Conservation (phyloP, 2,797 vertebrate genomes). For the Decapterus maruadsi region DNA sequence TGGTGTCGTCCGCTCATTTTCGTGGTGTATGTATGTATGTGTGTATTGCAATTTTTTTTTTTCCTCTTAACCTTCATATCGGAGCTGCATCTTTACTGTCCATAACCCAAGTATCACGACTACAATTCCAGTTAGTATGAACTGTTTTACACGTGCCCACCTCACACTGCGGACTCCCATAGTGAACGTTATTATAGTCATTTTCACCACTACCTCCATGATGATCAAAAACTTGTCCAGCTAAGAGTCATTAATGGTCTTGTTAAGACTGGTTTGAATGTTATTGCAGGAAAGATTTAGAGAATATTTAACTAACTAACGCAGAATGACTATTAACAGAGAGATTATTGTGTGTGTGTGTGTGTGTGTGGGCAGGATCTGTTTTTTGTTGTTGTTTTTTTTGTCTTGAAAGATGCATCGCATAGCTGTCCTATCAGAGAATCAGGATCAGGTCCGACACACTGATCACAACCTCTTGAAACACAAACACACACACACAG, state of each 20-base stretch:
- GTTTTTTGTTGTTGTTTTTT: background rate
- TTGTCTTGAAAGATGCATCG: background rate
- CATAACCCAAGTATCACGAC: slow-evolving; percentile 16
- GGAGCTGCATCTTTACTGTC: slow-evolving; percentile 21
- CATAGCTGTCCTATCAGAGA: background rate
- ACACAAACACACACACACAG: background rate
- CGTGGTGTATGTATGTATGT: background rate
- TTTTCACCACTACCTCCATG: slow-evolving; percentile 39
- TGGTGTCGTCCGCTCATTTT: background rate
- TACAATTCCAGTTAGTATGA: background rate
- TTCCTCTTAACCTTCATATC: background rate
- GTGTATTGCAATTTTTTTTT: background rate
- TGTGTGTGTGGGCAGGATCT: slow-evolving; percentile 18
- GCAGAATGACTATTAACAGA: background rate
- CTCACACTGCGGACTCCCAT: background rate
- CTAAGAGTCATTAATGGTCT: background rate
- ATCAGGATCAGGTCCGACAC: background rate
- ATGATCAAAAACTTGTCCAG: slow-evolving; percentile 10
- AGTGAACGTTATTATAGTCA: background rate
- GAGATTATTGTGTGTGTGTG: slow-evolving; percentile 22
- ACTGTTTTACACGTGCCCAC: background rate
- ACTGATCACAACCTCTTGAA: slow-evolving; percentile 1
- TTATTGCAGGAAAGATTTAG: background rate
- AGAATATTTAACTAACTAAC: background rate
- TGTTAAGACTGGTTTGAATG: slow-evolving; percentile 17